These are phyloP conservation scores for Drosophila villosipedis DNA, from an alignment of 2,888 invertebrate genomes.

Conservation along the genomic window DNA sequence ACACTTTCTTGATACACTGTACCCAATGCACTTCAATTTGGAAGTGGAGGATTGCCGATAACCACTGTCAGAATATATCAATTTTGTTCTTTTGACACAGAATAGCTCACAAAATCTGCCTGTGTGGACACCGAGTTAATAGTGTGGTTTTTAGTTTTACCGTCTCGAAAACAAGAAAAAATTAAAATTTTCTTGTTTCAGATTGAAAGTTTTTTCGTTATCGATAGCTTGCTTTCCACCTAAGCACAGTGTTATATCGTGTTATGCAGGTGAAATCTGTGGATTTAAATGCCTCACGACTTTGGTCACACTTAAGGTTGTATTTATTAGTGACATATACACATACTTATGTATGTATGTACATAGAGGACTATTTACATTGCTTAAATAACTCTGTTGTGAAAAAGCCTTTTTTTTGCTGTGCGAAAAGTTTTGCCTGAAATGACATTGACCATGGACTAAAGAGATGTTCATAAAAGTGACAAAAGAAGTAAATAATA, in stretches of 20 bases:
- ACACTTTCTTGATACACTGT: background rate
- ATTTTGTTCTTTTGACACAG: background rate
- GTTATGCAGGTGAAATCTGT: background rate
- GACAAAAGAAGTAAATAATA: background rate
- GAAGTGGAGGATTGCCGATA: background rate
- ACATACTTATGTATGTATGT: conserved; percentile 2
- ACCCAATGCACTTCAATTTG: background rate
- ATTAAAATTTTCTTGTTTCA: background rate
- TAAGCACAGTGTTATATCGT: background rate
- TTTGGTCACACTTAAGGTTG: background rate
- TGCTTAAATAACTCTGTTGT: conserved; percentile 12
- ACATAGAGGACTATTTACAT: conserved; percentile 5
- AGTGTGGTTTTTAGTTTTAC: no score
- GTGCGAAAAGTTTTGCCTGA: background rate
- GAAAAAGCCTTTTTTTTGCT: background rate
- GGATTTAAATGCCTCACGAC: background rate
- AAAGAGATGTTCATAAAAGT: background rate
- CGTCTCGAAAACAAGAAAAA: background rate
- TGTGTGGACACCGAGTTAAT: background rate
- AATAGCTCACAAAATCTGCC: background rate
- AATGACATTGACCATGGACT: background rate
- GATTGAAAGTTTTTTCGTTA: background rate
- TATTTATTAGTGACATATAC: conserved; percentile 2
- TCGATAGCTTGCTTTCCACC: background rate
- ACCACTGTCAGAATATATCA: background rate